Conservation (phyloP, 2,888 invertebrate genomes). For the Eupithecia abbreviata region DNA sequence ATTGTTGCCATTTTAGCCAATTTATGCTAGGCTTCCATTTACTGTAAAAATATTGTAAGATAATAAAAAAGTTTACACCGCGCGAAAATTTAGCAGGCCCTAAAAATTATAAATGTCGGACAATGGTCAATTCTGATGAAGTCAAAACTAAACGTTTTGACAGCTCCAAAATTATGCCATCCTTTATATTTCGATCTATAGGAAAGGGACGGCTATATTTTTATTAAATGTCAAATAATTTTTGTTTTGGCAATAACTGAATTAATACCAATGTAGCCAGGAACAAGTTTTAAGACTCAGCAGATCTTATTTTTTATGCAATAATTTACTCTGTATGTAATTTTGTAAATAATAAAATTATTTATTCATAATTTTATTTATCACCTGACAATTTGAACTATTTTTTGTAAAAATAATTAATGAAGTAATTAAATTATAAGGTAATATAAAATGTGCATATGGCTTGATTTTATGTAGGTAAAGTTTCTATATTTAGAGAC, state of each 20-base stretch:
- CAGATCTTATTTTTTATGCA: not conserved
- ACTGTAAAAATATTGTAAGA: not conserved
- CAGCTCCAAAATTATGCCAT: not conserved
- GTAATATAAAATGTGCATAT: not conserved
- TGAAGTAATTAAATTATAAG: not conserved
- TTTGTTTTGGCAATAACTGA: not conserved
- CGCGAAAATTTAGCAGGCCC: not conserved
- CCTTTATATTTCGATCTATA: not conserved
- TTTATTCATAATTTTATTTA: not conserved
- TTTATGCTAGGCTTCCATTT: not conserved
- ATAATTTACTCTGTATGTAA: not conserved
- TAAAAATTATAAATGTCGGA: not conserved
- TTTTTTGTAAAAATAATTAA: not conserved
- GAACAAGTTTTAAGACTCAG: not conserved
- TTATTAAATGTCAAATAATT: not conserved
- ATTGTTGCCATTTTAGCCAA: constrained; percentile 6
- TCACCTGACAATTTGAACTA: not conserved
- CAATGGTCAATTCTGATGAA: not conserved
- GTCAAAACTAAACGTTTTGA: not conserved
- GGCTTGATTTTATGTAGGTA: not conserved
- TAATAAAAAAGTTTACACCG: not conserved
- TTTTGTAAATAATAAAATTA: not conserved
- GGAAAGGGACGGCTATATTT: not conserved
- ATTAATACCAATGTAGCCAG: not conserved
- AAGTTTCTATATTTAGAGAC: constrained; percentile 5